phyloP scores from a whole-genome alignment of 1,140 invertebrate genomes.

The Heliconius hewitsoni region DNA sequence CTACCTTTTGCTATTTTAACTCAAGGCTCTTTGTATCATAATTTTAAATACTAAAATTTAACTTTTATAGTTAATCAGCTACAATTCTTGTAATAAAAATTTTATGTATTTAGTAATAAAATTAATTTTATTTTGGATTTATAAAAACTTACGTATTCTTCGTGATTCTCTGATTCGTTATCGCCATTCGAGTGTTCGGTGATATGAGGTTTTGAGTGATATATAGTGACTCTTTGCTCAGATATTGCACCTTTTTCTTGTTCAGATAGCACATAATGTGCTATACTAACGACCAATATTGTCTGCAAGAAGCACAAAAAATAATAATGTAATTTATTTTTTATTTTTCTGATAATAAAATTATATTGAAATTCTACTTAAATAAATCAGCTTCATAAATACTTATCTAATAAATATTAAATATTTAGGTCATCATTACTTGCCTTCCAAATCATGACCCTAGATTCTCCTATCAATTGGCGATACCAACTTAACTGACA shows the following conservation, averaged over 20 bases:
- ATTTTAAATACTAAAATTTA: too few relatives aligned
- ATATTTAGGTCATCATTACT: constrained; percentile 33
- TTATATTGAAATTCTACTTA: neutral
- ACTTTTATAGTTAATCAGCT: too few relatives aligned
- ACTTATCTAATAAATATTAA: neutral
- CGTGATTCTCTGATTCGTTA: neutral
- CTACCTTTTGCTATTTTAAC: too few relatives aligned
- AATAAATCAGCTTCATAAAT: too few relatives aligned
- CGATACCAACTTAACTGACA: constrained; percentile 42
- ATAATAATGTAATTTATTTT: neutral
- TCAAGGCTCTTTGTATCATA: too few relatives aligned
- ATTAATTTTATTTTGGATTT: neutral
- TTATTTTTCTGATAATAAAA: neutral
- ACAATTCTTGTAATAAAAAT: too few relatives aligned
- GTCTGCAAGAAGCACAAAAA: constrained; percentile 28
- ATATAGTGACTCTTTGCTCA: constrained; percentile 51
- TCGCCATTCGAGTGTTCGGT: neutral
- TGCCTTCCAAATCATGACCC: constrained; percentile 63
- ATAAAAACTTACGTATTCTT: neutral
- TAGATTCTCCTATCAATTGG: constrained; percentile 33
- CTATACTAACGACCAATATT: constrained; percentile 40
- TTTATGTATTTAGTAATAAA: too few relatives aligned
- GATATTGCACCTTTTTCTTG: constrained; percentile 47
- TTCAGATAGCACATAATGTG: constrained; percentile 41
- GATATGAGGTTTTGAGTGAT: constrained; percentile 36